Base-by-base conservation (phyloP, 2,888 invertebrate species). In the Darwinula stevensoni region DNA sequence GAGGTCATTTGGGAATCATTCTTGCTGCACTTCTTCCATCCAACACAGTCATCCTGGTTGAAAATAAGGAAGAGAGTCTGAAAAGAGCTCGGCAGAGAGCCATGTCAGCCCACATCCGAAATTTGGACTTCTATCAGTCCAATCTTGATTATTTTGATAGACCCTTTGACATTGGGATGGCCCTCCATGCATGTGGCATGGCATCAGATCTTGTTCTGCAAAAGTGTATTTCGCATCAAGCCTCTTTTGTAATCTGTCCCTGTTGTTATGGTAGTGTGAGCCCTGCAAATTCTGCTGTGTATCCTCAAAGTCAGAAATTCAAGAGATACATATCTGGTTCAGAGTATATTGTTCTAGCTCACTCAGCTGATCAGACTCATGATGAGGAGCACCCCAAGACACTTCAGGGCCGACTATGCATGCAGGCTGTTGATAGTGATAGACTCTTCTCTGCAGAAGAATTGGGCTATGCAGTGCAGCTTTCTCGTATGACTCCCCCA, bases 181-280 rank as follows among this genome's bases (percentile, higher is more conserved):
- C 75, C 3, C 54, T 91, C 17, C 88, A 88, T 53, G 88, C 86
- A 3, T 91, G 88, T 53, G 88, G 88, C 1, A 71, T 78, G 9
- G 86, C 86, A 2, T 84, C 80, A 2, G 91, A 91, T 52, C 61
- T 88, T 36, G 84, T 88, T 2, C 57, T 88, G 31, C 65, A 72
- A 42, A 70, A 71, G 45, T 88, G 88, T 48, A 59, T 74, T 11
- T 54, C 61, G 30, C 63, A 60, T 11, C 58, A 59, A 34, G 84
- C 86, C 0, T 62, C 68, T 38, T 84, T 88, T 56, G 70, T 84
- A 1, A 61, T 76, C 32, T 82, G 80, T 44, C 88, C 88, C 0
- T 91, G 91, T 48, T 88, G 88, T 47, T 88, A 88, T 52, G 88
- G 88, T 18, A 68, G 70, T 3, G 60, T 88, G 11, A 70, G 71